A percentile compares a stretch with the other conserved stretches of the same genome.
Conservation (phyloP, 1,140 invertebrate species). For the Bacillus rossius region DNA sequence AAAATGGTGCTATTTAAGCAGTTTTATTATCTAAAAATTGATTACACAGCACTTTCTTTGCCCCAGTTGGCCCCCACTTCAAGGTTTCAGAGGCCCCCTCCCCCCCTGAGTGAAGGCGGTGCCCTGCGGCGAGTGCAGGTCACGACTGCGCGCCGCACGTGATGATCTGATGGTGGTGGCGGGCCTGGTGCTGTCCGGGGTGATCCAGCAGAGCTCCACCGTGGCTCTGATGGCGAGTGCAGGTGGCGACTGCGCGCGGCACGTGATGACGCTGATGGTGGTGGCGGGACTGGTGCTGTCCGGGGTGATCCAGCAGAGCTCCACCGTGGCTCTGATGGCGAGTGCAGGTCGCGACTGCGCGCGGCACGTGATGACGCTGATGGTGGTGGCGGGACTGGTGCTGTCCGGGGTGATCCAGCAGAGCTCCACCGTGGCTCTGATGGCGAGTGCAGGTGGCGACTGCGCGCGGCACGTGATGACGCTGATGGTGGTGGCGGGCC, state of each 20-base stretch:
- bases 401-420: conserved; percentile 39
- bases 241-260: conserved; percentile 48
- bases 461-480: conserved; percentile 47
- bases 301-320: conserved; percentile 41
- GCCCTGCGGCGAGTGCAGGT: conserved; percentile 37
- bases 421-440: conserved; percentile 40
- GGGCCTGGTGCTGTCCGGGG: conserved; percentile 40
- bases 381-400: conserved; percentile 42
- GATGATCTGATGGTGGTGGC: conserved; percentile 44
- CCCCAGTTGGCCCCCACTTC: too few species aligned
- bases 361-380: conserved; percentile 45
- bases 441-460: conserved; percentile 44
- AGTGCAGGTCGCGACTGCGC: conserved; percentile 46
- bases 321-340: conserved; percentile 36
- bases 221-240: conserved; percentile 32
- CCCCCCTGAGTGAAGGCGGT: too few species aligned
- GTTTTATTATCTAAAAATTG: too few species aligned
- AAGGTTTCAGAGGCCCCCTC: too few species aligned
- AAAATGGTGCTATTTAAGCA: too few species aligned
- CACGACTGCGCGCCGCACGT: conserved; percentile 48
- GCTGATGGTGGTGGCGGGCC: conserved; percentile 43
- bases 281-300: conserved; percentile 41
- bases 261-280: conserved; percentile 45
- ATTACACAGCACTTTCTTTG: too few species aligned
- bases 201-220: conserved; percentile 40